These are phyloP conservation scores for Eristalis intricaria DNA, from an alignment of 2,888 invertebrate genomes.

Conservation along the genomic window DNA sequence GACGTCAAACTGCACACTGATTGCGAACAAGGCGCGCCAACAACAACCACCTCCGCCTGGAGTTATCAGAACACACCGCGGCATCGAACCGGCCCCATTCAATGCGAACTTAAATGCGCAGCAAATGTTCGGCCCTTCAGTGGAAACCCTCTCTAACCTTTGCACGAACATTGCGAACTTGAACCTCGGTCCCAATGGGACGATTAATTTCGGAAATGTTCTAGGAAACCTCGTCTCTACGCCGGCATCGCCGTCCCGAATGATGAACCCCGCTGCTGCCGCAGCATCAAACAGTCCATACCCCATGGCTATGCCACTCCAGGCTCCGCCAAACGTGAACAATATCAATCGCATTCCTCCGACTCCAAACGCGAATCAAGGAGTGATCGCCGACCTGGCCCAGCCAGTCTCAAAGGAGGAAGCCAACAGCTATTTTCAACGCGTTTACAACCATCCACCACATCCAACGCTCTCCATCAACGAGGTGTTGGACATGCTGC, in stretches of 20 bases:
- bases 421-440: conserved; percentile 98
- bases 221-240: conserved; percentile 87
- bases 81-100: conserved; percentile 84
- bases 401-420: conserved; percentile 96
- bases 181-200: conserved; percentile 86
- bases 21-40: conserved; percentile 88
- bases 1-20: conserved; percentile 90
- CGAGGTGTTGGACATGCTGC: conserved; percentile 97
- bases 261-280: conserved; percentile 84
- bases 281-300: conserved; percentile 89
- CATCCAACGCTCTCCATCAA: conserved; percentile 96
- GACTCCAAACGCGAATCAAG: conserved; percentile 80
- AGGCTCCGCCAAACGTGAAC: conserved; percentile 85
- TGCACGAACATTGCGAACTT: conserved; percentile 90
- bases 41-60: conserved; percentile 83
- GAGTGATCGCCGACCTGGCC: conserved; percentile 90
- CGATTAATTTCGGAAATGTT: conserved; percentile 83
- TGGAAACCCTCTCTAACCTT: conserved; percentile 89
- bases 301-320: conserved; percentile 84
- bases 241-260: conserved; percentile 91
- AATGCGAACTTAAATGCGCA: conserved; percentile 87
- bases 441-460: conserved; percentile 99
- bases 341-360: conserved; percentile 87
- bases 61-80: conserved; percentile 88
- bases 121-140: conserved; percentile 87